Evolutionary conservation across 2,113 vertebrate genomes (phyloP), one percentile per base, ranked within the genome.

Genomic region (Orientallactaga bullata): DNA sequence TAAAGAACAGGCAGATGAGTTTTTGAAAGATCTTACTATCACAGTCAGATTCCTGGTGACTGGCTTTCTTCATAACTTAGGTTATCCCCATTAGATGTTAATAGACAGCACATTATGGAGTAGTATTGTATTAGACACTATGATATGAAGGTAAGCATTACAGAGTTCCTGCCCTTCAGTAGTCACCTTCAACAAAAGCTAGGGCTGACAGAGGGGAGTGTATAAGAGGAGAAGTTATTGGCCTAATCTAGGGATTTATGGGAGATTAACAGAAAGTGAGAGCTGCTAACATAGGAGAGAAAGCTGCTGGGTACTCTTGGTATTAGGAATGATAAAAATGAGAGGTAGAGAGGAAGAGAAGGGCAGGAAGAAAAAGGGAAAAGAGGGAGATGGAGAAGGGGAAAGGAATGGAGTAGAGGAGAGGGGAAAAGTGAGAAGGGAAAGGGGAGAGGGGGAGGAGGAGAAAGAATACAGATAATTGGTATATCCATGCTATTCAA

Each of bases 21-120:
- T 91, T 90, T 93, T 71, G n/a, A 94, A 93, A 51, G 63, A 60
- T 32, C 39, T 80, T 51, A 91, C 76, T 71, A 90, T 28, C 32
- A 71, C 6, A 94, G 35, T 30, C 23, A 84, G 92, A 89, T 42
- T 73, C 63, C 35, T 77, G 37, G 18, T 35, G 16, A 85, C 17
- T 66, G 9, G 51, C 42, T 61, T 77, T 89, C 66, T 65, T 89
- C 63, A 30, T 88, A 76, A 91, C 73, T 80, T 82, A 8, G 51
- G 68, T 73, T 74, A 91, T 42, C 21, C 6, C 77, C 63, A 84
- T 30, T 81, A 47, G 85, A 68, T 35, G 91, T 55, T 72, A 88
- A 42, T 58, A 85, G 60, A 72, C 4, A 61, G 28, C 65, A 69
- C 65, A 58, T 60, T 42, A 61, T 79, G 65, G 73, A 11, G 11